Base-by-base conservation (phyloP, 2,797 vertebrate genomes). In the Sebastes itinus region DNA sequence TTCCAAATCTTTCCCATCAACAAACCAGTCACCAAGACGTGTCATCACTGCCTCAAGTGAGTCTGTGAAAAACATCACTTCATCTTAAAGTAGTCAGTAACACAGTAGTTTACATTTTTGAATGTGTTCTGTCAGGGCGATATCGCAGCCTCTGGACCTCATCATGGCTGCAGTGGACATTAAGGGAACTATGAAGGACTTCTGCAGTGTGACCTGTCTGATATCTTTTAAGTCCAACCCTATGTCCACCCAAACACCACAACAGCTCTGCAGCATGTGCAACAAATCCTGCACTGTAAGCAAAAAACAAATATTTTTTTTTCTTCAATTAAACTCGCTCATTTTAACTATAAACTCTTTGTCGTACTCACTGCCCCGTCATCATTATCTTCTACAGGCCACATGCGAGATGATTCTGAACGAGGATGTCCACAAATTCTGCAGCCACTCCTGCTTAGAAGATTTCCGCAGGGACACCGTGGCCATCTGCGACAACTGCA, bases 141-240 rank as follows among this genome's bases (percentile, higher is more conserved):
- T 98, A 91, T 83, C 91, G 54, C 96, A 97, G 84, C 96, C 94
- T 88, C 97, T 97, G 94, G 97, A 98, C 71, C 94, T 98, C 81
- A 96, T 99, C 94, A 96, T 95, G 88, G 96, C 97, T 64, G 95
- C 96, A 22, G 97, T 99, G 91, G 97, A 99, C 87, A 88, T 84
- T 28, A 94, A 94, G 5, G 96, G 94, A 38, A 92, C 94, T 65
- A 95, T 96, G 79, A 97, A 97, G 91, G 96, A 98, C 80, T 99
- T 99, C 95, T 99, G 98, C 94, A 97, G 97, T 84, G 92, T 95
- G 9, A 92, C 94, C 33, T 99, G 98, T 88, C 95, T 98, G 58
- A 92, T 92, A 54, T 89, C 93, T 0, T 97, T 97, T 4, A 97
- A 97, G 83, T 92, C 94, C 85, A 96, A 95, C 88, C 92, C 92